These are phyloP conservation scores for Crossaster papposus DNA, from an alignment of 53 echinoderm and acorn worm genomes.

Conservation along the genomic window DNA sequence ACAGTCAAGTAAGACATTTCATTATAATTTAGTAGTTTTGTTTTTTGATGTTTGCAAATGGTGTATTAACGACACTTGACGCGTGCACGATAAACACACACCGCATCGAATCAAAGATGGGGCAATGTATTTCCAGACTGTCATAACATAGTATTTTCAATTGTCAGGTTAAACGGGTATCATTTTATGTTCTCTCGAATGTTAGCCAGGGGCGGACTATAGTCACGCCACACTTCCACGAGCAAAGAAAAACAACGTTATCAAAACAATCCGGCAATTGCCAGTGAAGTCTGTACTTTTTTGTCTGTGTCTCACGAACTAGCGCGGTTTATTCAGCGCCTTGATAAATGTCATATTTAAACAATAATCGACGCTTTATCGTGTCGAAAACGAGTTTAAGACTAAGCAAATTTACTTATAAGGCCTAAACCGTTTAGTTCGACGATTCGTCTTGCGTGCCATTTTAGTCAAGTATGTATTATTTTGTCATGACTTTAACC, in stretches of 20 bases:
- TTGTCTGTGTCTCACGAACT: not conserved
- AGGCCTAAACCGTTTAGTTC: not conserved
- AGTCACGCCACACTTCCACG: conserved; percentile 3
- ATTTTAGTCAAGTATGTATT: not conserved
- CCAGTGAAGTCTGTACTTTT: not conserved
- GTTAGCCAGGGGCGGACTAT: not conserved
- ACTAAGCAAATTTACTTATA: not conserved
- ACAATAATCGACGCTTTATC: too few species aligned
- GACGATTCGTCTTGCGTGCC: not conserved
- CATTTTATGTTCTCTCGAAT: not conserved
- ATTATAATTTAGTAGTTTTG: too few species aligned
- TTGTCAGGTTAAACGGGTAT: not conserved
- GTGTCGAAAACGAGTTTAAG: too few species aligned
- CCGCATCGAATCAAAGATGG: not conserved
- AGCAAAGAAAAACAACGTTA: not conserved
- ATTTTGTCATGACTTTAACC: not conserved
- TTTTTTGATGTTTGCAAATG: too few species aligned
- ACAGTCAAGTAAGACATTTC: too few species aligned
- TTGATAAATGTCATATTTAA: not conserved
- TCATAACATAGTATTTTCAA: conserved; percentile 23
- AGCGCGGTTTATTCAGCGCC: not conserved
- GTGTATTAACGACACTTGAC: not conserved
- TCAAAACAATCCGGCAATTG: not conserved
- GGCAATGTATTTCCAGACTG: conserved; percentile 32
- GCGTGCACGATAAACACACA: not conserved